Conservation (phyloP, 2,888 invertebrate genomes). For the Cephus nigrinus region DNA sequence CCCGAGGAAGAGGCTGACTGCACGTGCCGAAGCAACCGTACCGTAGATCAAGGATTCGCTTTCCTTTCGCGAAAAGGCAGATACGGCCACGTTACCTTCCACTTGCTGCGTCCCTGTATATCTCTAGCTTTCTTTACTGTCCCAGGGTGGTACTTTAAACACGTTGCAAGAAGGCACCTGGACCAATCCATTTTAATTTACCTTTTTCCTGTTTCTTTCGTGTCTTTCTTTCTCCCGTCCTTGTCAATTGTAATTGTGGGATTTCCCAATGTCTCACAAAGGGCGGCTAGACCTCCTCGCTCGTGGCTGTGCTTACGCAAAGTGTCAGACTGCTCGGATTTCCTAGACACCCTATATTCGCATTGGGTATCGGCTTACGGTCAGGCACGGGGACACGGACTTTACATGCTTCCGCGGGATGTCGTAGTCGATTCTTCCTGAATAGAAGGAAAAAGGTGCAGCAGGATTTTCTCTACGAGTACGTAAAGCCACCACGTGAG, state of each 20-base stretch:
- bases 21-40: neutral
- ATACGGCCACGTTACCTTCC: too few species aligned
- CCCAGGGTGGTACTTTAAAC: neutral
- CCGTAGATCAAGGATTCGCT: too few species aligned
- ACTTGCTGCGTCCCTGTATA: too few species aligned
- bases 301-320: neutral
- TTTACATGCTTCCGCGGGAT: neutral
- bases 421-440: neutral
- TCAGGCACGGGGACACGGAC: neutral
- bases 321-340: neutral
- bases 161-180: neutral
- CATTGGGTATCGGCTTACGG: neutral
- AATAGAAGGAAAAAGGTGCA: neutral
- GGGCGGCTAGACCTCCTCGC: neutral
- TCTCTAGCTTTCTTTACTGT: too few species aligned
- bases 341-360: constrained; percentile 1
- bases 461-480: neutral
- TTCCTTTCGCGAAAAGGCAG: too few species aligned
- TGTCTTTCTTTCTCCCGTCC: neutral
- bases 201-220: neutral
- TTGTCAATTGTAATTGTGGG: neutral
- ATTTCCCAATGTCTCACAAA: neutral
- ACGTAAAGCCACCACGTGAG: neutral
- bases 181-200: too few species aligned
- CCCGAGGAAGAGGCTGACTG: neutral